Evolutionary conservation across 2,888 invertebrate genomes (phyloP).

Genomic region (Argynnis bischoffii): DNA sequence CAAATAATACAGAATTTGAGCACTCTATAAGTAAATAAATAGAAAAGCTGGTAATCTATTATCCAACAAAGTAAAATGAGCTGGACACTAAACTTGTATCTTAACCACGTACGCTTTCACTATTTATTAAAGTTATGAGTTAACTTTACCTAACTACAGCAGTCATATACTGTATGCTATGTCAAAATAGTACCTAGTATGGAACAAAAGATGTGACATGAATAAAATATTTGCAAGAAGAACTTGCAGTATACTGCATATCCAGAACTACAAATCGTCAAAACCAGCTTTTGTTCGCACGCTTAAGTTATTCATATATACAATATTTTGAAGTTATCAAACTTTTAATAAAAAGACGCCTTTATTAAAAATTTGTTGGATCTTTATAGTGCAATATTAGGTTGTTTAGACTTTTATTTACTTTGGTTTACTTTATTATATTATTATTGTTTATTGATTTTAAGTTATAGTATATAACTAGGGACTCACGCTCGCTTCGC

Average conservation of each 20-base stretch:
- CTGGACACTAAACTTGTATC: background rate
- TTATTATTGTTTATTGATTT: too few relatives aligned
- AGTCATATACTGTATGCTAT: constrained; percentile 5
- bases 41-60: constrained; percentile 6
- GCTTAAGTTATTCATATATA: background rate
- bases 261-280: background rate
- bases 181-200: background rate
- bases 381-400: too few relatives aligned
- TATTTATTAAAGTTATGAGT: constrained; percentile 2
- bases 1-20: constrained; percentile 1
- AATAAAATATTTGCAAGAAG: constrained; percentile 1
- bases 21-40: constrained; percentile 6
- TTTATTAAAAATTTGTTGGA: too few relatives aligned
- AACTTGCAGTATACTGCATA: background rate
- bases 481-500: too few relatives aligned
- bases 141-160: constrained; percentile 1
- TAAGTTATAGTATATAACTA: too few relatives aligned
- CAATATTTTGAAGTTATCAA: background rate
- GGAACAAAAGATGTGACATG: background rate
- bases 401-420: too few relatives aligned
- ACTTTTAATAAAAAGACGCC: background rate
- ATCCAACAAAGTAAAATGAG: constrained; percentile 2
- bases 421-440: too few relatives aligned
- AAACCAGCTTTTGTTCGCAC: background rate
- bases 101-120: background rate